Conservation (phyloP, 2,113 vertebrate genomes). For the Rhinopomastus cyanomelas region DNA sequence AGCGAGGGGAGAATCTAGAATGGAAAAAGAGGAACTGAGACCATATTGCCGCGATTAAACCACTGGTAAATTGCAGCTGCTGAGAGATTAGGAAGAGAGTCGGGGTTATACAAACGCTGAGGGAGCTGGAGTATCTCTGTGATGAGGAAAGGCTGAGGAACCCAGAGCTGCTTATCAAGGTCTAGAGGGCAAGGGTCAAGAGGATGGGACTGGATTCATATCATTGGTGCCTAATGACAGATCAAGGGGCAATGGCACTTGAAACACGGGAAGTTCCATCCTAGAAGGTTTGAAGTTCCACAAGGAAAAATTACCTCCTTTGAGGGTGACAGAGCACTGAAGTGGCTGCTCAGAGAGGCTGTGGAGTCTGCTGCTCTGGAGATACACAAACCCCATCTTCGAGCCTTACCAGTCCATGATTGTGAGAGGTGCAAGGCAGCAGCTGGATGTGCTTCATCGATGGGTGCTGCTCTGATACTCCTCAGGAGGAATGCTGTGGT, state of each 20-base stretch:
- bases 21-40: not conserved
- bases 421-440: rapidly evolving
- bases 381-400: not conserved
- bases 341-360: not conserved
- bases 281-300: not conserved
- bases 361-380: not conserved
- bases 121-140: not conserved
- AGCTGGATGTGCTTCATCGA: rapidly evolving
- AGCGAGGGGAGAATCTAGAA: rapidly evolving
- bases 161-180: not conserved
- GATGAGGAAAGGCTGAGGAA: not conserved
- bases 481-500: rapidly evolving
- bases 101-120: not conserved
- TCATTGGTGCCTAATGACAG: not conserved
- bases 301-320: not conserved
- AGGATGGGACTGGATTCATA: not conserved
- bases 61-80: rapidly evolving
- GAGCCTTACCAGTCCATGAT: not conserved
- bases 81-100: not conserved
- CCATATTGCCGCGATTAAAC: rapidly evolving
- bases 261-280: not conserved
- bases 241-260: not conserved
- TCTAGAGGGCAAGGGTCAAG: not conserved
- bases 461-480: not conserved
- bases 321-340: not conserved